These are phyloP conservation scores for Lasioglossum morio DNA, from an alignment of 2,888 invertebrate species.

Conservation along the genomic window DNA sequence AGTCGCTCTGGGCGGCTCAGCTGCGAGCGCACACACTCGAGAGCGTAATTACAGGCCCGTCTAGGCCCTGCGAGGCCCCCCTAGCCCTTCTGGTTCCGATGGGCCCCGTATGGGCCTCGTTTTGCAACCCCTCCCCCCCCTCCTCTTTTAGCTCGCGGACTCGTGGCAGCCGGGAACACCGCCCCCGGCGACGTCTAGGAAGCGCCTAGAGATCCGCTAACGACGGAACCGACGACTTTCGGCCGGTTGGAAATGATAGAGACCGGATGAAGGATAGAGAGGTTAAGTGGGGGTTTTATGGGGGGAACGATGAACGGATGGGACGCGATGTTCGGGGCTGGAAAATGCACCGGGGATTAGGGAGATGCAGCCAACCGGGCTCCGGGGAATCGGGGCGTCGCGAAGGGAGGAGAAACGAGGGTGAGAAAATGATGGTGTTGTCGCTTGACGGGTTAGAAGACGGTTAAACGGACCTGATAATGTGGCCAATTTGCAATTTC, in stretches of 20 bases:
- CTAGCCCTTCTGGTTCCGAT: neutral
- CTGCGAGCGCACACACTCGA: slow-evolving; percentile 63
- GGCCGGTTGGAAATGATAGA: slow-evolving; percentile 6
- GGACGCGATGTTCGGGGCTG: neutral
- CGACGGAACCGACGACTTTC: slow-evolving; percentile 26
- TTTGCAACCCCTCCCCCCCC: slow-evolving; percentile 35
- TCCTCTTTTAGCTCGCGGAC: neutral
- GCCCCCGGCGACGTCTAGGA: slow-evolving; percentile 77
- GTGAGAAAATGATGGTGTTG: neutral
- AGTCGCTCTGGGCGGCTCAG: slow-evolving; percentile 79
- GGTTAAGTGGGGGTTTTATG: slow-evolving; percentile 2
- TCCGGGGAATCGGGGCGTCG: too few species aligned
- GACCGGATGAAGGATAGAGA: neutral
- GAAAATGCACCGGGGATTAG: neutral
- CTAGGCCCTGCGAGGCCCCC: slow-evolving; percentile 17
- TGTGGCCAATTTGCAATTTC: neutral
- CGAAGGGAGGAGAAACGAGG: neutral
- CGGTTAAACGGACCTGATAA: neutral
- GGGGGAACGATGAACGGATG: neutral
- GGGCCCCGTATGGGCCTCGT: neutral
- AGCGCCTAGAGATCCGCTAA: slow-evolving; percentile 68
- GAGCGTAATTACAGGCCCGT: slow-evolving; percentile 61
- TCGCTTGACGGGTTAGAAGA: neutral
- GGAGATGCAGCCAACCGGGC: neutral
- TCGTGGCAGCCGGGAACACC: slow-evolving; percentile 8